A percentile compares a stretch with the other conserved stretches of the same genome.
Conservation (phyloP, 1,140 invertebrate genomes). For the Bombyx mori region DNA sequence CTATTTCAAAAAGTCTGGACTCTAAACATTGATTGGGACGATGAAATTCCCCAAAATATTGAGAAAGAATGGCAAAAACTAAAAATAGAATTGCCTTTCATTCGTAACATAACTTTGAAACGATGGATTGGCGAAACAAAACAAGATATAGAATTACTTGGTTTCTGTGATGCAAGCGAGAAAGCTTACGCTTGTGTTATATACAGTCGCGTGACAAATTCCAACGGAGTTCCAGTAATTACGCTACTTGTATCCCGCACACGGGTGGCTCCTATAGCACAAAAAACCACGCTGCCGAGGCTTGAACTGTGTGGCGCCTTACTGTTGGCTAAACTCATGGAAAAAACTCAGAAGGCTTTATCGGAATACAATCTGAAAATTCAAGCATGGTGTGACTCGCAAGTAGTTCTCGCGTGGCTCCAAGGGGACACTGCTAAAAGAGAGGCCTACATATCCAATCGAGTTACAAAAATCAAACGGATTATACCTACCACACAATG, state of each 20-base stretch:
- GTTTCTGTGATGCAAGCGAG: too few species aligned
- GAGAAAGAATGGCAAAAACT: too few species aligned
- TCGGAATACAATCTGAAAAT: background rate
- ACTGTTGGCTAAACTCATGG: constrained; percentile 1
- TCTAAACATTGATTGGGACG: constrained; percentile 41
- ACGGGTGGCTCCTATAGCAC: background rate
- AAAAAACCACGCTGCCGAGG: background rate
- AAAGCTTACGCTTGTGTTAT: too few species aligned
- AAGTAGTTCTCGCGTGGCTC: constrained; percentile 16
- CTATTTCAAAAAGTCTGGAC: constrained; percentile 54
- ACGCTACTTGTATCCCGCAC: background rate
- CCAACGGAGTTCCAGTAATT: too few species aligned
- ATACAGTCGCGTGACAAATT: too few species aligned
- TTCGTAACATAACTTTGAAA: too few species aligned
- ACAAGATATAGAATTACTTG: too few species aligned
- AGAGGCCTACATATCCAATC: constrained; percentile 11
- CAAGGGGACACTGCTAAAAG: constrained; percentile 10
- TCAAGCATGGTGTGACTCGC: constrained; percentile 15
- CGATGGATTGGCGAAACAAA: background rate
- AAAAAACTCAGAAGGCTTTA: background rate
- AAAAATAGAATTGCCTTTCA: too few species aligned
- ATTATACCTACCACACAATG: constrained; percentile 25
- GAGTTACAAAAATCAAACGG: constrained; percentile 9
- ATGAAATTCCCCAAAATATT: too few species aligned
- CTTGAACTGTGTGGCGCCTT: background rate